Base-by-base conservation (phyloP, 2,888 invertebrate genomes). In the Bellardia bayeri region DNA sequence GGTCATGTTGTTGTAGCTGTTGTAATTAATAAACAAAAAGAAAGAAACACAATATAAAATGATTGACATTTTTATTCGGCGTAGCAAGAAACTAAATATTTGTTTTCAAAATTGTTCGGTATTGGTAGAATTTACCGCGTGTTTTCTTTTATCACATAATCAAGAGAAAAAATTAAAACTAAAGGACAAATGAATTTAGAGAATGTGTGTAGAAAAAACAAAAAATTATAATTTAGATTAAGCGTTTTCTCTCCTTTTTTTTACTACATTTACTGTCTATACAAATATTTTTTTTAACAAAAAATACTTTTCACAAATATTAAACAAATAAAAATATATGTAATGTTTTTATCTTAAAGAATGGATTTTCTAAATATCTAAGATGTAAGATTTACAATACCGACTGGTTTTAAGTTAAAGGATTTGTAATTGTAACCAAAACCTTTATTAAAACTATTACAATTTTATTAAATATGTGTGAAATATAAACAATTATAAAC, bases 1-100 rank as follows among this genome's bases (percentile, higher is more conserved):
- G 87, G 81, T 87, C 83, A 78, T 89, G 86, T 68, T 89, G 89
- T 72, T 84, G 88, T 56, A n/a, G 64, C 51, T 81, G 82, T 81
- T 76, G 79, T 54, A 63, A 63, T 54, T 23, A 71, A 56, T 80
- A n/a, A 61, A 58, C 33, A 51, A 33, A 9, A 6, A 72, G 7
- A 40, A 40, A 42, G 54, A 40, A 68, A n/a, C 13, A 3, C 23
- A 0, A 33, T 33, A 42, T 40, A 42, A 69, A 40, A 51, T 7
- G 6, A 30, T 63, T 76, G 40, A 63, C 82, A 76, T 76, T 76
- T 82, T 74, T 75, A n/a, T 63, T 37, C 49, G 6, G n/a, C n/a
- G 2, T 78, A 11, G 49, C 58, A 79, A 79, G 23, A 37, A 14
- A 9, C 14, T 13, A 5, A 30, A 5, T 51, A 16, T 13, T 72